Percentiles rank a stretch among this genome's conserved stretches.
Conservation (phyloP, 2,113 vertebrate genomes). For the Pipra filicauda region DNA sequence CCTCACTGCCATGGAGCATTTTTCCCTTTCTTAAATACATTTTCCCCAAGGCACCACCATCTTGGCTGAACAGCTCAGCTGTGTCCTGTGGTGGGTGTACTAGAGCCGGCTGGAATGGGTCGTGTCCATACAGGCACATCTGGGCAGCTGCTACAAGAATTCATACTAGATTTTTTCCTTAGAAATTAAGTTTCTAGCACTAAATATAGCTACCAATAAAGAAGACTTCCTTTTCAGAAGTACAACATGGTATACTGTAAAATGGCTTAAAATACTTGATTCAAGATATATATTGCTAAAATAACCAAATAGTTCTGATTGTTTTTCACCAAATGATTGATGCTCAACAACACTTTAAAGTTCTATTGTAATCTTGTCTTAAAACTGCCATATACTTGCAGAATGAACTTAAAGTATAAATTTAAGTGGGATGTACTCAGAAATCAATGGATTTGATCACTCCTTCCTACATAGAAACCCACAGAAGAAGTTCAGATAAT, state of each 20-base stretch:
- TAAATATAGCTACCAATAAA: not conserved
- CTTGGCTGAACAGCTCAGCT: not conserved
- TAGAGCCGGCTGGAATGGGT: rapidly evolving
- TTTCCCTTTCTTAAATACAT: not conserved
- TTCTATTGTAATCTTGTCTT: not conserved
- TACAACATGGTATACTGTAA: not conserved
- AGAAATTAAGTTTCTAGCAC: not conserved
- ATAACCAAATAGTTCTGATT: not conserved
- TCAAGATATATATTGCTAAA: not conserved
- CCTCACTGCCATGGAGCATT: not conserved
- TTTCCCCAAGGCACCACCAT: not conserved
- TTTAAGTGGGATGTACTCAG: not conserved
- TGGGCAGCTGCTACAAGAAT: not conserved
- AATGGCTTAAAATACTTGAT: not conserved
- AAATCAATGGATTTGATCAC: not conserved
- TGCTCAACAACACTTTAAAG: not conserved
- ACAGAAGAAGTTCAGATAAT: not conserved
- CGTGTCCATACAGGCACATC: not conserved
- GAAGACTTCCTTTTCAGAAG: not conserved
- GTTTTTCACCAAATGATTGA: not conserved
- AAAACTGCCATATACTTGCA: not conserved
- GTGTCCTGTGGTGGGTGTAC: not conserved
- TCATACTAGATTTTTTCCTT: not conserved
- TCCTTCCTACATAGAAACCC: not conserved
- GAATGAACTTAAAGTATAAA: not conserved